Evolutionary conservation across 2,113 vertebrate species (phyloP).

Genomic region (Dunckerocampus dactyliophorus): DNA sequence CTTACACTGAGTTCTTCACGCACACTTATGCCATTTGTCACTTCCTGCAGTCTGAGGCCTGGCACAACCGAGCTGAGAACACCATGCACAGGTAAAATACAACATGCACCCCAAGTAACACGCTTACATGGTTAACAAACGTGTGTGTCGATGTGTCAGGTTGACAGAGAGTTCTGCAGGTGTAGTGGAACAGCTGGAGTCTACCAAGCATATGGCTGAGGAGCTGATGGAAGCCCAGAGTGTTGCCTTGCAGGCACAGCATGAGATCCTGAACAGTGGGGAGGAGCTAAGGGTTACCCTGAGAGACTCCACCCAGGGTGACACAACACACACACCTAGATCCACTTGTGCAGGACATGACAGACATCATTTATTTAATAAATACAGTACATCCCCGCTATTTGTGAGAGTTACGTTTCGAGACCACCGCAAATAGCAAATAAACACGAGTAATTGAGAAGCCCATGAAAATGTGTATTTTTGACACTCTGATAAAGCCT

Average conservation of each 20-base stretch:
- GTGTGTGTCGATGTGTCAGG: constrained; percentile 45
- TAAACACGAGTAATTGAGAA: too few species aligned
- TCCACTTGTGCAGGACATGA: too few species aligned
- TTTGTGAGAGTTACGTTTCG: too few species aligned
- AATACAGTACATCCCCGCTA: too few species aligned
- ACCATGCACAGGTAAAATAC: constrained; percentile 65
- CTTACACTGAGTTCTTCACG: constrained; percentile 81
- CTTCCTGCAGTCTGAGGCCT: constrained; percentile 75
- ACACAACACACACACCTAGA: neutral
- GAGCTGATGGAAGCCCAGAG: constrained; percentile 70
- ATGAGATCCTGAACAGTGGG: constrained; percentile 73
- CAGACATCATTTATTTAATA: neutral
- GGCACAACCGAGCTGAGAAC: constrained; percentile 69
- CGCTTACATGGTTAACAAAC: constrained; percentile 44
- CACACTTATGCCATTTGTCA: constrained; percentile 80
- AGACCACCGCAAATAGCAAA: too few species aligned
- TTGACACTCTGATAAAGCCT: too few species aligned
- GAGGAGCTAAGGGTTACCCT: constrained; percentile 71
- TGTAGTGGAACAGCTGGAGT: constrained; percentile 72
- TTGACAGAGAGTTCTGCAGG: constrained; percentile 74
- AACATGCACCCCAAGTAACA: constrained; percentile 4
- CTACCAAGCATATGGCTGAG: constrained; percentile 70
- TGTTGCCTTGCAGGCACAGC: constrained; percentile 69
- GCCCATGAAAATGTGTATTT: too few species aligned
- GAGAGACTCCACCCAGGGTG: constrained; percentile 74